Evolutionary conservation across 2,888 invertebrate species (phyloP), one percentile per base, ranked within the genome.

Genomic region (Elaeidobius kamerunicus): DNA sequence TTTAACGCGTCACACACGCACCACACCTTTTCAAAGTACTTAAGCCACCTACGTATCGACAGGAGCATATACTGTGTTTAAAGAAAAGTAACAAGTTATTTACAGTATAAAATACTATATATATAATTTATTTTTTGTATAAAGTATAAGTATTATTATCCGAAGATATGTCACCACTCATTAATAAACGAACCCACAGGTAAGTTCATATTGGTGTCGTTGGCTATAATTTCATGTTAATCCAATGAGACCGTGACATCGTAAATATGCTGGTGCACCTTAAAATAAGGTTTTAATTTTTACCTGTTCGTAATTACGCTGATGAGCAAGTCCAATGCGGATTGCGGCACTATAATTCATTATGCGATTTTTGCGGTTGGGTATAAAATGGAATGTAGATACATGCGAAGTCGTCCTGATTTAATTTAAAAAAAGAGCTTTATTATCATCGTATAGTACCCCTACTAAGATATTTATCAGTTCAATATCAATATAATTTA

Each of bases 311-410:
- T 55, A 55, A 55, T 55, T 55, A 55, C 55, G 32, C 43, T 55
- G 55, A 51, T 55, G 55, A 55, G 55, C 55, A 55, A 50, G 50
- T 50, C 55, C 49, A 55, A 55, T 55, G 55, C 51, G 55, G 43
- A 45, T 51, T 43, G 47, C 55, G 38, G 27, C 23, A 28, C 42
- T 32, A 55, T 55, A 55, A 55, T 46, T 55, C 55, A 55, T 55
- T 51, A 51, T 38, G 27, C 12, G 39, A 55, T 55, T 51, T 55
- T 55, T 51, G 35, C 28, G 32, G 34, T 38, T 43, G 27, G 20
- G 12, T 35, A 23, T 32, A 27, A 41, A 48, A 34, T 20, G 30
- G 20, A 40, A 40, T 32, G 20, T 20, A 20, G 32, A 20, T 15
- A 7, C 32, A 1, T 7, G 27, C 48, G 20, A 48, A 48, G 23